Evolutionary conservation across 2,797 vertebrate species (phyloP).

Genomic region (Hypotaenidia okinawae): DNA sequence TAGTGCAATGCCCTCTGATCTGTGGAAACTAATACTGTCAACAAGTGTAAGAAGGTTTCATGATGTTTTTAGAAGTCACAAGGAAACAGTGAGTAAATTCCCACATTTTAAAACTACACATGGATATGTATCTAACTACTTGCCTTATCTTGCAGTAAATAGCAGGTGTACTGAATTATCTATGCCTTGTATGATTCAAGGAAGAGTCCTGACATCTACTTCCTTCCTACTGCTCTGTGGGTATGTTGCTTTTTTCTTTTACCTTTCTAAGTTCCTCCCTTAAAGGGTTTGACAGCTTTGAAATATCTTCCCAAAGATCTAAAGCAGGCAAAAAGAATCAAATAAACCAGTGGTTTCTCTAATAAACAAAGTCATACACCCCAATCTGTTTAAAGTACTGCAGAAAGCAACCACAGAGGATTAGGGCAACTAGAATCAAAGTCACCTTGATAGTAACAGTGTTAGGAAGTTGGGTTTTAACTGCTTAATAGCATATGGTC

Average conservation of each 20-base stretch:
- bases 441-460: not conserved
- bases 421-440: conserved; percentile 33
- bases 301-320: conserved; percentile 43
- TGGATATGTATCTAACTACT: conserved; percentile 21
- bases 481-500: not conserved
- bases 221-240: not conserved
- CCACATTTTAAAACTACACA: conserved; percentile 39
- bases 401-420: not conserved
- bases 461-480: not conserved
- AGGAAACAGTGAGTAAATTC: not conserved
- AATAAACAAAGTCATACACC: conserved; percentile 38
- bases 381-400: not conserved
- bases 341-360: not conserved
- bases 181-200: not conserved
- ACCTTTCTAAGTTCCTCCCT: conserved; percentile 1
- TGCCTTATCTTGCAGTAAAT: conserved; percentile 20
- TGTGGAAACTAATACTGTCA: not conserved
- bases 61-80: not conserved
- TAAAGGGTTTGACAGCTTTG: conserved; percentile 50
- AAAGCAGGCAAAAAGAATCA: not conserved
- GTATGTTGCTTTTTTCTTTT: not conserved
- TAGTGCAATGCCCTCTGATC: not conserved
- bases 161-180: conserved; percentile 47
- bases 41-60: not conserved
- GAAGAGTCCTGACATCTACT: conserved; percentile 29